Evolutionary conservation across 2,113 vertebrate genomes (phyloP).

Genomic region (Albula goreensis): DNA sequence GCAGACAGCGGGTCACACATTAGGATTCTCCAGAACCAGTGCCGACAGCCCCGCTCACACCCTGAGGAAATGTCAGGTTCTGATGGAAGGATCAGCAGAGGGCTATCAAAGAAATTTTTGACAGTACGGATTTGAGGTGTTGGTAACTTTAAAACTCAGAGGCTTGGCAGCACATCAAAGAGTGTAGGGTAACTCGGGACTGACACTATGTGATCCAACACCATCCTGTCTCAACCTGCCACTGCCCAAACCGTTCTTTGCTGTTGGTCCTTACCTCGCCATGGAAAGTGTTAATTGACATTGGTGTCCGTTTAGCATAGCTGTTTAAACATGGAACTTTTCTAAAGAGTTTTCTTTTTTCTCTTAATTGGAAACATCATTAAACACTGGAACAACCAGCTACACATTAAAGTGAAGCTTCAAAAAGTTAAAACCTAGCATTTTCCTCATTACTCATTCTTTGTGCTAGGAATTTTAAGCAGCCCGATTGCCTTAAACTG

Average conservation of each 20-base stretch:
- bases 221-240: not conserved
- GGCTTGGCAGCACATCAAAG: constrained; percentile 8
- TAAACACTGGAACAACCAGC: constrained; percentile 30
- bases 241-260: not conserved
- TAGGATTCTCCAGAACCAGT: not conserved
- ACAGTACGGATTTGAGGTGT: constrained; percentile 4
- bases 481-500: not conserved
- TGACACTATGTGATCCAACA: not conserved
- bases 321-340: constrained; percentile 45
- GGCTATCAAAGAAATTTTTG: constrained; percentile 6
- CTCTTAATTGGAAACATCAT: constrained; percentile 47
- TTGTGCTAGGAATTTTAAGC: not conserved
- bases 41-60: not conserved
- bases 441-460: constrained; percentile 32
- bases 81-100: constrained; percentile 8
- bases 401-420: constrained; percentile 39
- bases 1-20: not conserved
- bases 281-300: constrained; percentile 38
- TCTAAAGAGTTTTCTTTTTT: constrained; percentile 41
- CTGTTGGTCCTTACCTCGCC: not conserved
- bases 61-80: constrained; percentile 11
- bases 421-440: constrained; percentile 12
- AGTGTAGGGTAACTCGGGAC: not conserved
- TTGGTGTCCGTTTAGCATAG: constrained; percentile 40
- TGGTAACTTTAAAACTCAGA: constrained; percentile 19